Evolutionary conservation across 2,113 vertebrate species (phyloP), one percentile per base, ranked within the genome.

Genomic region (Ictalurus furcatus): DNA sequence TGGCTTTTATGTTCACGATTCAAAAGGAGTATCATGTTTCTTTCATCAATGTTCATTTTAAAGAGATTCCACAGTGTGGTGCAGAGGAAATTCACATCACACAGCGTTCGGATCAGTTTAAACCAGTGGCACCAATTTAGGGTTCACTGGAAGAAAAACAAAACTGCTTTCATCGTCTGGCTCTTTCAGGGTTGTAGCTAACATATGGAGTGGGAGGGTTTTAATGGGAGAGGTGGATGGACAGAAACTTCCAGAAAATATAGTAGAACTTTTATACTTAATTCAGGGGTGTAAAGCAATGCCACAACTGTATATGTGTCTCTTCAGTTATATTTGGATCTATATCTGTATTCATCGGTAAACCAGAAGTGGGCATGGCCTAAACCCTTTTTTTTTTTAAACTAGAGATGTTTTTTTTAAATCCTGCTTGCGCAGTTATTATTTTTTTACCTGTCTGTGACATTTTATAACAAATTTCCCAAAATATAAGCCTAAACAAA

Each of bases 1-100:
- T 80, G 84, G 44, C 88, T 89, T 89, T 85, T 78, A 88, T 80
- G 84, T 80, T 85, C 34, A 86, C 54, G 16, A 44, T 86, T 81
- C 74, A 44, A 85, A 89, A 79, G 59, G 73, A 79, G 48, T 58
- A 85, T 89, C 74, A 25, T 59, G 74, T 89, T 89, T 89, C 84
- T 86, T 73, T 86, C 61, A 85, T 69, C 73, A 59, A 56, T 40
- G 23, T 89, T 58, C 59, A 56, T 71, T 78, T 59, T 67, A 80
- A 79, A 85, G 65, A 85, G 67, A 25, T 85, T 85, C 59, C 12
- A 37, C 61, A 25, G 80, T 80, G 37, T 80, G 59, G 34, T 67
- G 40, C 85, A 58, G 78, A 58, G 87, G 69, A 88, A 84, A 88
- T 63, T 63, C 71, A 76, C 69, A 84, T 88, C 87, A 84, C 58